A percentile compares a stretch with the other conserved stretches of the same genome.
These are phyloP conservation scores for Neoarius graeffei DNA, from an alignment of 2,113 vertebrate species.

Conservation along the genomic window DNA sequence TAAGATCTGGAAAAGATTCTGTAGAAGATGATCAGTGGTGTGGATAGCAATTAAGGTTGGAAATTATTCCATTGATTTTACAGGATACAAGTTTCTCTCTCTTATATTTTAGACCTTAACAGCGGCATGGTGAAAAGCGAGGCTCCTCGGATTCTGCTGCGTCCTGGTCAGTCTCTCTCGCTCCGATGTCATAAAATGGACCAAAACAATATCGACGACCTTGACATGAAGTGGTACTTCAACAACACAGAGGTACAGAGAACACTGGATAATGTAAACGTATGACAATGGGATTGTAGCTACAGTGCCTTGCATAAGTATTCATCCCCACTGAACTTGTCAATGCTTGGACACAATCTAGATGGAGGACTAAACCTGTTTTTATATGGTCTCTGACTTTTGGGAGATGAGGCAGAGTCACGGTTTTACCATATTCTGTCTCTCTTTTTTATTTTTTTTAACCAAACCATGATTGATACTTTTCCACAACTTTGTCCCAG, in stretches of 20 bases:
- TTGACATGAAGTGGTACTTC: constrained; percentile 19
- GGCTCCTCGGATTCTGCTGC: constrained; percentile 51
- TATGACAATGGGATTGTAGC: neutral
- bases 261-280: neutral
- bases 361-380: neutral
- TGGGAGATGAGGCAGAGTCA: neutral
- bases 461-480: neutral
- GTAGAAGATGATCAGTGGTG: neutral
- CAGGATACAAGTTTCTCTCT: neutral
- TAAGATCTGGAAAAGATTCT: constrained; percentile 50
- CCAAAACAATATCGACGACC: accelerated
- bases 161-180: constrained; percentile 60
- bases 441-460: neutral
- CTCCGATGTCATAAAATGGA: constrained; percentile 58
- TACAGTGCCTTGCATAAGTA: neutral
- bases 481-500: neutral
- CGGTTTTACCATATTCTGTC: neutral
- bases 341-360: neutral
- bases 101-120: constrained; percentile 55
- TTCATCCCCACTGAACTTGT: neutral
- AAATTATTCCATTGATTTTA: neutral
- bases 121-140: accelerated
- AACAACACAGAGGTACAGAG: constrained; percentile 37
- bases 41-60: neutral
- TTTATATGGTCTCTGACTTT: neutral